A percentile compares a stretch with the other conserved stretches of the same genome.
Evolutionary conservation across 2,797 vertebrate species (phyloP).

Genomic region (Trematomus bernacchii): DNA sequence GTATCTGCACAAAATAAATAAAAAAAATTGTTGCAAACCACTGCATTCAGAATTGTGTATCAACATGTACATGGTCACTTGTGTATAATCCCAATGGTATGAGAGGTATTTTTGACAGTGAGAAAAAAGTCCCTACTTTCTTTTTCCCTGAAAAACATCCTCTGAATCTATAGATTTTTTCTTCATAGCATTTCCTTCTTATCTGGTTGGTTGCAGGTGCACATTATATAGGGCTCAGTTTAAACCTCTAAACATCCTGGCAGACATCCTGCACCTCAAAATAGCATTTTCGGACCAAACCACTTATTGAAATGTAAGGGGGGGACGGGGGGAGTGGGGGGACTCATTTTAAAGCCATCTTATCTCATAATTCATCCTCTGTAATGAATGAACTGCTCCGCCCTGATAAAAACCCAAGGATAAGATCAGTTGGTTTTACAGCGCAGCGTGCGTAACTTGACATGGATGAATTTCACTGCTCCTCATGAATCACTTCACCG

Average conservation of each 20-base stretch:
- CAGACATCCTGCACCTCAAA: slow-evolving; percentile 32
- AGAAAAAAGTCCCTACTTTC: slow-evolving; percentile 5
- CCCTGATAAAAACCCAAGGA: slow-evolving; percentile 43
- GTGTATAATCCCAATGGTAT: neutral
- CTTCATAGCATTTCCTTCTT: slow-evolving; percentile 10
- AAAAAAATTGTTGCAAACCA: neutral
- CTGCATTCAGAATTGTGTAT: neutral
- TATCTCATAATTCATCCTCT: slow-evolving; percentile 46
- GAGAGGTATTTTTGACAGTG: neutral
- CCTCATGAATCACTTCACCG: slow-evolving; percentile 59
- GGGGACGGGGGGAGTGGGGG: neutral
- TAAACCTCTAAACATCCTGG: slow-evolving; percentile 37
- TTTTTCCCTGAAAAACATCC: neutral
- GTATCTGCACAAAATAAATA: neutral
- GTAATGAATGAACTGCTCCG: slow-evolving; percentile 56
- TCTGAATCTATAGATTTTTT: slow-evolving; percentile 4
- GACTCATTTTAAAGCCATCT: slow-evolving; percentile 37
- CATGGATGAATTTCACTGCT: slow-evolving; percentile 56
- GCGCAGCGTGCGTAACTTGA: slow-evolving; percentile 29
- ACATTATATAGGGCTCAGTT: slow-evolving; percentile 38
- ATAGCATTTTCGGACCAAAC: slow-evolving; percentile 46
- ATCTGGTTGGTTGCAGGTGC: slow-evolving; percentile 37
- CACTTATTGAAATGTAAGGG: slow-evolving; percentile 30
- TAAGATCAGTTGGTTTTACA: slow-evolving; percentile 62
- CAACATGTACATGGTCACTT: no score